Conservation (phyloP, 2,797 vertebrate genomes). For the Limosa lapponica region DNA sequence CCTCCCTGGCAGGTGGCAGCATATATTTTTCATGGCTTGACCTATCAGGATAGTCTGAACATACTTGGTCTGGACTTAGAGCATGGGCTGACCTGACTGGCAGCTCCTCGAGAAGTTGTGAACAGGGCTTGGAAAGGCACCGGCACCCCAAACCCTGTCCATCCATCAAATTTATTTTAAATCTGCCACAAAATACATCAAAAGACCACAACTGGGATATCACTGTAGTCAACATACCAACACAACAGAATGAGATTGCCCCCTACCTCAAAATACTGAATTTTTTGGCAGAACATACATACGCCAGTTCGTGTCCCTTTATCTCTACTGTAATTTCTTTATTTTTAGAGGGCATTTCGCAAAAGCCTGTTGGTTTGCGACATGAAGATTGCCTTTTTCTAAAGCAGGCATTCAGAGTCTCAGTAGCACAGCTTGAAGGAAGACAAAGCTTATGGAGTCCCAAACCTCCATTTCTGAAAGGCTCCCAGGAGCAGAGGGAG, state of each 20-base stretch:
- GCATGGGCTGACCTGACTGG: neutral
- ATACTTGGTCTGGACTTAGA: neutral
- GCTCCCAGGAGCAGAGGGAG: neutral
- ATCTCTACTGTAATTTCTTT: neutral
- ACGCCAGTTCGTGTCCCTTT: fast-evolving
- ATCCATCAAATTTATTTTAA: too few relatives aligned
- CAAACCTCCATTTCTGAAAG: neutral
- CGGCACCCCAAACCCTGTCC: neutral
- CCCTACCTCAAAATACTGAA: fast-evolving
- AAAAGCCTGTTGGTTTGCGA: neutral
- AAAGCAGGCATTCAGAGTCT: neutral
- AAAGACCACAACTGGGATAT: too few relatives aligned
- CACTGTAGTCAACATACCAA: neutral
- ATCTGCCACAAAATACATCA: neutral
- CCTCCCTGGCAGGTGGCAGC: neutral
- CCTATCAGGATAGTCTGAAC: neutral
- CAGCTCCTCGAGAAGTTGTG: neutral
- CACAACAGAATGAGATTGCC: neutral
- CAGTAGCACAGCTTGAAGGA: neutral
- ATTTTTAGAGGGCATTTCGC: neutral
- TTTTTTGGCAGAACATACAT: neutral
- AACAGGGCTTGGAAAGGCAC: neutral
- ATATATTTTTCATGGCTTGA: neutral
- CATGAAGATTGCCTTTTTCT: neutral
- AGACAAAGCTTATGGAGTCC: neutral